phyloP scores from a whole-genome alignment of 2,888 invertebrate species.

The Hirtodrosophila confusa region DNA sequence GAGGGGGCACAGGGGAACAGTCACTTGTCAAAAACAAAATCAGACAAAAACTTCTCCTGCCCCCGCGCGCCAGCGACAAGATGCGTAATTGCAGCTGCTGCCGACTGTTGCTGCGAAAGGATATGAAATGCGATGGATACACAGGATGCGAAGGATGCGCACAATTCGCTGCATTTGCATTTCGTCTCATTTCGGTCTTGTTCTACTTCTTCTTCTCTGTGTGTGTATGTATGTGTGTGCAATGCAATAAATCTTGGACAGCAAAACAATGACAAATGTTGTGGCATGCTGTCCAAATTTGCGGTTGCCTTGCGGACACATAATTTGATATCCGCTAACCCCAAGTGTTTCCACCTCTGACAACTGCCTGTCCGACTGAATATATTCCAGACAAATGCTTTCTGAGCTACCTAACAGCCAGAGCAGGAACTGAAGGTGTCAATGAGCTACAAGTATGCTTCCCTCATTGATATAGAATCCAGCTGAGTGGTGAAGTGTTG shows the following conservation, averaged over 20 bases:
- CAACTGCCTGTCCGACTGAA: slow-evolving; percentile 54
- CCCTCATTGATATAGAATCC: slow-evolving; percentile 1
- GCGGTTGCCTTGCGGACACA: slow-evolving; percentile 67
- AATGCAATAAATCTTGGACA: slow-evolving; percentile 76
- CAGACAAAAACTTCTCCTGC: slow-evolving; percentile 65
- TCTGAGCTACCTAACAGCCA: neutral
- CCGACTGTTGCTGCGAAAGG: slow-evolving; percentile 39
- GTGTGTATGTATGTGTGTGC: slow-evolving; percentile 4
- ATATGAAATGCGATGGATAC: slow-evolving; percentile 28
- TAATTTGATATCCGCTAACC: slow-evolving; percentile 64
- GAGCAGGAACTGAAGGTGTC: slow-evolving; percentile 40
- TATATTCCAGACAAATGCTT: slow-evolving; percentile 42
- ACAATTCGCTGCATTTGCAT: slow-evolving; percentile 65
- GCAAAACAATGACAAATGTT: slow-evolving; percentile 76
- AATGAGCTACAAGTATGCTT: slow-evolving; percentile 11
- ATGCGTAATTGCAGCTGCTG: slow-evolving; percentile 77
- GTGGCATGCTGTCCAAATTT: slow-evolving; percentile 56
- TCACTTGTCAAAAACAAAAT: slow-evolving; percentile 81
- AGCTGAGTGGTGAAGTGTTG: neutral
- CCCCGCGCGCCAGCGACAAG: slow-evolving; percentile 67
- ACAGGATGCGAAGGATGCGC: slow-evolving; percentile 62
- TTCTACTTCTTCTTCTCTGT: neutral
- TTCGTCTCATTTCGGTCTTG: slow-evolving; percentile 20
- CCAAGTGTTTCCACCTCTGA: slow-evolving; percentile 42
- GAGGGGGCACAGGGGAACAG: slow-evolving; percentile 38